Percentiles rank a stretch among this genome's conserved stretches.
These are phyloP conservation scores for Andricus curvator DNA, from an alignment of 2,888 invertebrate genomes.

Conservation along the genomic window DNA sequence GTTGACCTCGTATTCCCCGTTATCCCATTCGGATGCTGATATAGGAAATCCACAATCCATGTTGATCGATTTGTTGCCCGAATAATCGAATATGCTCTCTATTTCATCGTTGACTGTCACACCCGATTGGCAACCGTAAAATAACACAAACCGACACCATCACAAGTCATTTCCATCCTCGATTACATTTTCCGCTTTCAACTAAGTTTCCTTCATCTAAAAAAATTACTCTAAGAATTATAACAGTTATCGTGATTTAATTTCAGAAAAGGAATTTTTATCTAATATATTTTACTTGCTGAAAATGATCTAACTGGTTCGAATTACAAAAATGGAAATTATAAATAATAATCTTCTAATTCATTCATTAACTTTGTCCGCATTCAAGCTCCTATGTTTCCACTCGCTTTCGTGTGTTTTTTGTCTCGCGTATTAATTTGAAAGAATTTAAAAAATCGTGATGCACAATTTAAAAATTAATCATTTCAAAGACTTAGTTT, in stretches of 20 bases:
- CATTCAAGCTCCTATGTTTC: no score
- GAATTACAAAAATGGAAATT: background rate
- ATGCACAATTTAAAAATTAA: no score
- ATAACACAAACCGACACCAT: background rate
- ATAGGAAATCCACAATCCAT: constrained; percentile 24
- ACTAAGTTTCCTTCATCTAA: background rate
- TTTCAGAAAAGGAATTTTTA: background rate
- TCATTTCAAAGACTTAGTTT: no score
- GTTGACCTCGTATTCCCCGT: constrained; percentile 68
- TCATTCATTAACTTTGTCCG: no score
- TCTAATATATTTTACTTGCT: background rate
- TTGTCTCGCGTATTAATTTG: no score
- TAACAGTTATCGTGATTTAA: background rate
- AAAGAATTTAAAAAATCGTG: no score
- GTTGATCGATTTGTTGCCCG: background rate
- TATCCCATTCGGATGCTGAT: constrained; percentile 58
- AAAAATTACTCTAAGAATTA: background rate
- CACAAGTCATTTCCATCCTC: background rate
- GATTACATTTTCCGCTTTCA: background rate
- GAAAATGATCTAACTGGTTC: background rate
- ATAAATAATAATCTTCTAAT: background rate
- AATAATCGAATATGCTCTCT: background rate
- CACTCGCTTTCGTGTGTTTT: no score
- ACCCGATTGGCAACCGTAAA: background rate
- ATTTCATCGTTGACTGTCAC: background rate